These are phyloP conservation scores for Nycticryphes semicollaris DNA, from an alignment of 2,113 vertebrate species.

Conservation along the genomic window DNA sequence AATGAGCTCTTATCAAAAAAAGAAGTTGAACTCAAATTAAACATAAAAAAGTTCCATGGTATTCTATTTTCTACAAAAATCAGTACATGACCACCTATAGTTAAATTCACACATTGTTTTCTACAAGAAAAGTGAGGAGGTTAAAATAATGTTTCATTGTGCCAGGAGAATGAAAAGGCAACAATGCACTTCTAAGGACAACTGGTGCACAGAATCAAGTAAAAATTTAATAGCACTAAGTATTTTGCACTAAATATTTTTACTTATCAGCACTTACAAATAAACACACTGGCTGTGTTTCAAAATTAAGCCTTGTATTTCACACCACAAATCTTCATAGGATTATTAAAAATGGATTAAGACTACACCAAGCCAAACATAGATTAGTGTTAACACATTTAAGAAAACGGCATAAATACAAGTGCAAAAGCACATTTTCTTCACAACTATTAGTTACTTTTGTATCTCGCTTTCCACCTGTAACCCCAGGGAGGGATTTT, in stretches of 20 bases:
- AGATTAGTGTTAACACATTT: not conserved
- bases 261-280: not conserved
- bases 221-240: not conserved
- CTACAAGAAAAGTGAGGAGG: not conserved
- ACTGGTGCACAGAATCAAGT: not conserved
- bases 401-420: not conserved
- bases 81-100: not conserved
- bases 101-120: not conserved
- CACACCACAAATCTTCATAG: not conserved
- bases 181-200: not conserved
- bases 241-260: not conserved
- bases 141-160: not conserved
- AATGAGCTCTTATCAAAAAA: not conserved
- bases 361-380: not conserved
- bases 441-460: not conserved
- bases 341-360: not conserved
- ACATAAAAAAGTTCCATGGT: accelerated
- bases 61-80: not conserved
- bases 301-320: not conserved
- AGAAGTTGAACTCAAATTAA: not conserved
- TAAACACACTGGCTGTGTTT: not conserved
- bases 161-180: not conserved
- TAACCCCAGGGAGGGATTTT: not conserved
- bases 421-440: not conserved
- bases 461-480: not conserved